A percentile compares a stretch with the other conserved stretches of the same genome.
Evolutionary conservation across 2,797 vertebrate genomes (phyloP).

Genomic region (Ceyx erithaca): DNA sequence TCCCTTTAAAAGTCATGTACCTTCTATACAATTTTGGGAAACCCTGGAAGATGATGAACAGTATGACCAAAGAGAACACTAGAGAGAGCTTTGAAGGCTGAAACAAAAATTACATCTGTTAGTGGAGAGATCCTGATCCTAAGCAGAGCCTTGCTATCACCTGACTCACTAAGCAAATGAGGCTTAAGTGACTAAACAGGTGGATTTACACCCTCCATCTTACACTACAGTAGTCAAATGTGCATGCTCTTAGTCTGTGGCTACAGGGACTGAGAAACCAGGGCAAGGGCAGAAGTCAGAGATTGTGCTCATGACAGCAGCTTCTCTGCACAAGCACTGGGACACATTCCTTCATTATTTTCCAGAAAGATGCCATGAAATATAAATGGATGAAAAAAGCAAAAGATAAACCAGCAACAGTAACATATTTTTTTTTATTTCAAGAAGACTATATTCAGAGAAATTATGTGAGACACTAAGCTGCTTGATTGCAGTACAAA

Average conservation of each 20-base stretch:
- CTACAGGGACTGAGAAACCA: neutral
- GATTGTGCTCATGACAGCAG: neutral
- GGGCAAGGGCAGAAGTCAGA: neutral
- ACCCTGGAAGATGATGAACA: neutral
- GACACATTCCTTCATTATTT: neutral
- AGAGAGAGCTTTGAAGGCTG: neutral
- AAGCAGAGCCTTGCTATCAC: neutral
- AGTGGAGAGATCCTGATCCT: neutral
- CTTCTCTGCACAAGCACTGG: fast-evolving
- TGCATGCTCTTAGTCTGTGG: neutral
- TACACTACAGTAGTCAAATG: neutral
- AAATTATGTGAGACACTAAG: neutral
- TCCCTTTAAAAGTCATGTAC: neutral
- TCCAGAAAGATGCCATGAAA: neutral
- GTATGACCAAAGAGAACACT: neutral
- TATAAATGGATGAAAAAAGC: neutral
- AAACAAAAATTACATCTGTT: neutral
- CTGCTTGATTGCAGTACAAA: neutral
- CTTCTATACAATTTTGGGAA: neutral
- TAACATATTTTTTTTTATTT: neutral
- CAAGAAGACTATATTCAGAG: neutral
- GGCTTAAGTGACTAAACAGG: neutral
- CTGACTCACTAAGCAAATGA: neutral
- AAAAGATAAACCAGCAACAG: neutral
- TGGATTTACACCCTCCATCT: neutral